Evolutionary conservation across 2,113 vertebrate genomes (phyloP).

Genomic region (Semnopithecus entellus): DNA sequence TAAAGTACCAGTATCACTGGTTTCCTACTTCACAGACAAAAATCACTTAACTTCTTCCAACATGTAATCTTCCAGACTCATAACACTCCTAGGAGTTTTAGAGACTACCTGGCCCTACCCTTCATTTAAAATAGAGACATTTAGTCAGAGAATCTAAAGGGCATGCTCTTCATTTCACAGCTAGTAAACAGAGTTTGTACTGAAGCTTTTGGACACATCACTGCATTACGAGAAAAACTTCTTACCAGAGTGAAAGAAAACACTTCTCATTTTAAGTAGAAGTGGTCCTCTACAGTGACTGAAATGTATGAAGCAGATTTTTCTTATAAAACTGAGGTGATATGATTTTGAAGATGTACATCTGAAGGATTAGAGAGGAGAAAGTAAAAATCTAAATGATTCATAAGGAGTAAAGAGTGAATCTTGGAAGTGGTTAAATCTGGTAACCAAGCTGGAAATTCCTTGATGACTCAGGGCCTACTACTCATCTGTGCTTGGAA

Average conservation of each 20-base stretch:
- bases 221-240: not conserved
- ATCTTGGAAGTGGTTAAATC: not conserved
- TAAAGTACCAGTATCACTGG: not conserved
- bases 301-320: not conserved
- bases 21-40: not conserved
- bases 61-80: not conserved
- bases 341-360: not conserved
- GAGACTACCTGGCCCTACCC: not conserved
- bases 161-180: accelerated
- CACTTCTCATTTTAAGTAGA: not conserved
- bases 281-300: not conserved
- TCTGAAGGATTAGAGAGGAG: not conserved
- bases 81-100: not conserved
- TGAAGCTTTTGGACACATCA: not conserved
- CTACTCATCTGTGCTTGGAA: conserved; percentile 13
- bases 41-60: not conserved
- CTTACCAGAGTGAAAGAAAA: not conserved
- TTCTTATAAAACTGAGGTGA: not conserved
- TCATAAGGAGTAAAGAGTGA: not conserved
- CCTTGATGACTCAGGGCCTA: conserved; percentile 56
- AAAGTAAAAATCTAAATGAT: conserved; percentile 38
- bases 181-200: too few species aligned
- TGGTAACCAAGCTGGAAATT: conserved; percentile 51
- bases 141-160: not conserved
- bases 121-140: not conserved